Evolutionary conservation across 2,888 invertebrate species (phyloP), one percentile per base, ranked within the genome.

Genomic region (Lamellibrachia columna): DNA sequence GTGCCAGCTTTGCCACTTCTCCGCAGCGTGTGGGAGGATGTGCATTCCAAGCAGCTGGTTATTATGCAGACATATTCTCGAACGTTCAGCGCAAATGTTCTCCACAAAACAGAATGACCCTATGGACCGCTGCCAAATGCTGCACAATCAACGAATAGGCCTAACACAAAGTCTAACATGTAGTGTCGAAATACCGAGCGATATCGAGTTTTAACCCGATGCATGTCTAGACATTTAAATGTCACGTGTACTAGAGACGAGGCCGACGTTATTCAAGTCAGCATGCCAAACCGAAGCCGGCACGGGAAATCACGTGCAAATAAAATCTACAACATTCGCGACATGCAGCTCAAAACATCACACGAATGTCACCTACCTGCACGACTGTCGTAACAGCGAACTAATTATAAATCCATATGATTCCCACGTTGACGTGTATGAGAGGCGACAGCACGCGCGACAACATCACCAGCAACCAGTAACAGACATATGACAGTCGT

Each of bases 341-440:
- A 75, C 75, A 22, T 75, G 75, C 6, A 15, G n/a, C n/a, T 75
- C 75, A 75, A n/a, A 75, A 75, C 75, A 75, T 22, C 75, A 75
- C 75, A 2, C n/a, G 22, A 75, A 15, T 75, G 75, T 75, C 75
- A 75, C 75, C 75, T 75, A 75, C 75, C 75, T 75, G 75, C n/a
- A 75, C 75, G n/a, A 75, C 75, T 75, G 75, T 75, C n/a, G 75
- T 75, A 75, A 75, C 75, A n/a, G 22, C 75, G 22, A 75, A 75
- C 75, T 75, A 75, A 75, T 75, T 75, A 75, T 75, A 75, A 75
- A 75, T 75, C 75, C 75, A 75, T 75, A 75, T 75, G 75, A 75
- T n/a, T 75, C n/a, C 75, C 75, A 75, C 75, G 75, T 75, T 75
- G 75, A 75, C 75, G 75, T 75, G 75, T 15, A 75, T 75, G 22